Evolutionary conservation across 1,140 invertebrate genomes (phyloP), one percentile per base, ranked within the genome.

Genomic region (Brachionus koreanus): DNA sequence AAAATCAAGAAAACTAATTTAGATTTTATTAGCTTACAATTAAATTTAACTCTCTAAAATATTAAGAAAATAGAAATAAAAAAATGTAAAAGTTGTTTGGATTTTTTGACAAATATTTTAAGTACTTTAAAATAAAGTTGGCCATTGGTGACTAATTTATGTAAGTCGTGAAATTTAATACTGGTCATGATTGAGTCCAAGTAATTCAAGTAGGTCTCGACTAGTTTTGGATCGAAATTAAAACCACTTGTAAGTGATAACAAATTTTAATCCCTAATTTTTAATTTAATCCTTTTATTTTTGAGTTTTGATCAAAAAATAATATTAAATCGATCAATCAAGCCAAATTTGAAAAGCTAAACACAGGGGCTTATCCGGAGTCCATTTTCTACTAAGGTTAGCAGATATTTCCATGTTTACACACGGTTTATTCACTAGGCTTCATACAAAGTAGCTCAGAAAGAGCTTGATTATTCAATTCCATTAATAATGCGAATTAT

Each of bases 191-290:
- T 33, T 33, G 63, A 65, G 63, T 29, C 25, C 25, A 37, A 42
- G 65, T 69, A 69, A 69, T 69, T 69, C 16, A 69, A 69, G 65
- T 69, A 69, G 65, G 65, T 69, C 65, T 69, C 65, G 65, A 69
- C 33, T 69, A 69, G 35, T 33, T 65, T 65, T 33, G 37, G 6
- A 69, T 12, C 16, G 37, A 39, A 69, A 69, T 39, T 39, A 69
- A 69, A 69, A 69, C 33, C 65, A 39, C 65, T 69, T 69, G 65
- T 16, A 69, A 39, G 65, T 69, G 65, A 69, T 69, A 69, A 69
- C 33, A 69, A 69, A 69, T 69, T 69, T 69, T 69, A 69, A 69
- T 69, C 65, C 37, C 65, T 69, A 69, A 19, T 69, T 69, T 67
- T 57, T 57, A n/a, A 16, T 69, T 69, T 69, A 69, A 69, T 69